Evolutionary conservation across 2,113 vertebrate genomes (phyloP).

Genomic region (Plecturocebus donacophilus): DNA sequence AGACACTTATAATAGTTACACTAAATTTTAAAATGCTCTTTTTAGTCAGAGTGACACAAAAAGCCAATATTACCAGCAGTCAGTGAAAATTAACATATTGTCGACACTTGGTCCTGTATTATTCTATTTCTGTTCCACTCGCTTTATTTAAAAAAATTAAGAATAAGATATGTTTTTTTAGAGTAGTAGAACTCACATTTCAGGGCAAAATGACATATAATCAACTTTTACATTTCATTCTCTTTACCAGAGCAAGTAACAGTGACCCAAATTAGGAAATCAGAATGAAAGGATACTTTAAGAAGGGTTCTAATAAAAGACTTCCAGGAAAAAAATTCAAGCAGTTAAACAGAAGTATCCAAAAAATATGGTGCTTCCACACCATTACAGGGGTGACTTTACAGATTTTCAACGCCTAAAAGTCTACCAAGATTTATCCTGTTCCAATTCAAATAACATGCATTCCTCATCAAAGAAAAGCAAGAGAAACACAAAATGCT

Average conservation of each 20-base stretch:
- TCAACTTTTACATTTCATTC: neutral
- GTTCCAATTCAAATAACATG: slow-evolving; percentile 42
- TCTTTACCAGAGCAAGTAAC: neutral
- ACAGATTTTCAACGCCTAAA: neutral
- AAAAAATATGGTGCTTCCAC: neutral
- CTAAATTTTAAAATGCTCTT: slow-evolving; percentile 65
- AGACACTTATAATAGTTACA: slow-evolving; percentile 44
- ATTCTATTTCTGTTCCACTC: slow-evolving; percentile 39
- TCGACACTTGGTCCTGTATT: neutral
- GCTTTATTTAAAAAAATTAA: slow-evolving; percentile 2
- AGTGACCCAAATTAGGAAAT: neutral
- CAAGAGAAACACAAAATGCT: slow-evolving; percentile 42
- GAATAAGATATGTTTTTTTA: neutral
- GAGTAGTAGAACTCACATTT: neutral
- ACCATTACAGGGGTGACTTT: neutral
- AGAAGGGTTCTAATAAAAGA: neutral
- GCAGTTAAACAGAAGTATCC: neutral
- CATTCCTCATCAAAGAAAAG: neutral
- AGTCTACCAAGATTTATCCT: neutral
- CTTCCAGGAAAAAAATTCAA: neutral
- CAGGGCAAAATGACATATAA: neutral
- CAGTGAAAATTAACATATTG: slow-evolving; percentile 48
- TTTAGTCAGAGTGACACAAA: slow-evolving; percentile 52
- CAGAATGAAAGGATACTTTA: neutral
- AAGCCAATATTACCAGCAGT: slow-evolving; percentile 19